Evolutionary conservation across 2,113 vertebrate species (phyloP).

Genomic region (Caranx ignobilis): DNA sequence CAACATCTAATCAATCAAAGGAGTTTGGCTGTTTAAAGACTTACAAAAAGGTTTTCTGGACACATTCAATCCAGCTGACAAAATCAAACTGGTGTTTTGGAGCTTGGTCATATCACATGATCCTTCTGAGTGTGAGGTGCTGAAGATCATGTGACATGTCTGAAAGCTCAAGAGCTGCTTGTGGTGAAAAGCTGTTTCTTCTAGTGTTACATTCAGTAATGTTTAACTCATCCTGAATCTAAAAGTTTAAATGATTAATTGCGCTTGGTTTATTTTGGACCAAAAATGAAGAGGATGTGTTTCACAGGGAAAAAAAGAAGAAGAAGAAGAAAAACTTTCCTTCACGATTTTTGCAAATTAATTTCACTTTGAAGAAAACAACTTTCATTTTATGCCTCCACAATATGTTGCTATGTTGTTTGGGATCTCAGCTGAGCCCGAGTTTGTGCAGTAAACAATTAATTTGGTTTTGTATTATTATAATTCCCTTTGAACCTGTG

Average conservation of each 20-base stretch:
- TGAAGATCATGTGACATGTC: neutral
- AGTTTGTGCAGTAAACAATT: slow-evolving; percentile 69
- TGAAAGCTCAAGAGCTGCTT: neutral
- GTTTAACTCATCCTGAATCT: no score
- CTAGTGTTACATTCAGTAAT: no score
- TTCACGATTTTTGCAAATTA: slow-evolving; percentile 2
- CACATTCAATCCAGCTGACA: neutral
- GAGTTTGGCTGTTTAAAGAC: neutral
- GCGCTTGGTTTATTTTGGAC: slow-evolving; percentile 3
- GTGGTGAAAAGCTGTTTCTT: neutral
- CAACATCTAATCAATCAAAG: neutral
- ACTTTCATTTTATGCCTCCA: slow-evolving; percentile 30
- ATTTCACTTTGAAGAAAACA: slow-evolving; percentile 31
- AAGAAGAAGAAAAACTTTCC: neutral
- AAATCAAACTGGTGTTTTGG: no score
- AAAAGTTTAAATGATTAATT: neutral
- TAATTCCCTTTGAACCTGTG: slow-evolving; percentile 71
- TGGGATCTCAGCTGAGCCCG: slow-evolving; percentile 18
- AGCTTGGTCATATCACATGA: no score
- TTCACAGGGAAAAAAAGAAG: neutral
- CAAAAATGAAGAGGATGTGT: slow-evolving; percentile 23
- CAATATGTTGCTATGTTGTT: slow-evolving; percentile 25
- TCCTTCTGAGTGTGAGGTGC: neutral
- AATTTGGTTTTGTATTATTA: slow-evolving; percentile 67
- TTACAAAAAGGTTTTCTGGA: neutral